phyloP scores from a whole-genome alignment of 2,888 invertebrate species.

The Harpalus rubripes region DNA sequence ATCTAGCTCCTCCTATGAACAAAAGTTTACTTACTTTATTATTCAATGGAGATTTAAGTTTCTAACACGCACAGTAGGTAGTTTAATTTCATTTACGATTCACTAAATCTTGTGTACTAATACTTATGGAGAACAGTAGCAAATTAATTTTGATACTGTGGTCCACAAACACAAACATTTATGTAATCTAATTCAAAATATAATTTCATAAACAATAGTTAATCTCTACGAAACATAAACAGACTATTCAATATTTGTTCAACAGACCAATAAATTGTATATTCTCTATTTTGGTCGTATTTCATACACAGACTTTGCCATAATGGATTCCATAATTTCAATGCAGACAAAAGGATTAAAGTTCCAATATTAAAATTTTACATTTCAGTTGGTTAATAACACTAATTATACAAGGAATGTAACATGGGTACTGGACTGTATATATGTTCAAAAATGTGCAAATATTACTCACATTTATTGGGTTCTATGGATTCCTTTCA shows the following conservation, averaged over 20 bases:
- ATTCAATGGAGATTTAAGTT: neutral
- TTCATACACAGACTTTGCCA: neutral
- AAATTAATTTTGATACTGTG: conserved; percentile 19
- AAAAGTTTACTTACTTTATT: neutral
- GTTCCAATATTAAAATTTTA: too few species aligned
- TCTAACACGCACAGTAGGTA: neutral
- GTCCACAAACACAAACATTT: conserved; percentile 15
- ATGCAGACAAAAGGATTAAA: neutral
- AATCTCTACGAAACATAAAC: conserved; percentile 15
- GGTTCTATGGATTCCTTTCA: too few species aligned
- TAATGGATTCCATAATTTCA: neutral
- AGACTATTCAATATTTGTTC: conserved; percentile 22
- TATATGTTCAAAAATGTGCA: too few species aligned
- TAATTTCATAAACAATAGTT: conserved; percentile 37
- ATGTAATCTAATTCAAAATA: conserved; percentile 19
- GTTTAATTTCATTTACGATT: neutral
- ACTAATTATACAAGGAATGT: neutral
- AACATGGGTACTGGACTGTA: too few species aligned
- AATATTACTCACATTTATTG: too few species aligned
- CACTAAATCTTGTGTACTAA: neutral
- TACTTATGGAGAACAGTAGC: neutral
- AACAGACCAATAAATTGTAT: conserved; percentile 6
- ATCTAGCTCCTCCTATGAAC: neutral
- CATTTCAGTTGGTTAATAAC: neutral
- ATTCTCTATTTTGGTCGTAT: neutral